A percentile compares a stretch with the other conserved stretches of the same genome.
phyloP scores from a whole-genome alignment of 2,888 invertebrate species.

The Kuschelorhynchus macadamiae region DNA sequence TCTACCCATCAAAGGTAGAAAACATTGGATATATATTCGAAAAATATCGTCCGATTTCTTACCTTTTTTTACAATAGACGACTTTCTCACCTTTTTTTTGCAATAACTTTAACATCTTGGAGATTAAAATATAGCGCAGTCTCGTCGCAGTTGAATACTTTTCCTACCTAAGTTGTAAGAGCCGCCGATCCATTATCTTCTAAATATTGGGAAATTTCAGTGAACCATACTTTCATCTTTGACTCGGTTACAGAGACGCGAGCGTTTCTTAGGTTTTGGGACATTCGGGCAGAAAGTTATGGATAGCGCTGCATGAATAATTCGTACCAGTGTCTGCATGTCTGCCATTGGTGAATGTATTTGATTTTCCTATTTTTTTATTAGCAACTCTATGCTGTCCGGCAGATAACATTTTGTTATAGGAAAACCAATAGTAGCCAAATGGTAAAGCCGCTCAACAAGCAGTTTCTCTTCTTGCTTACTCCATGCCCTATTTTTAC shows the following conservation, averaged over 20 bases:
- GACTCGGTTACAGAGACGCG: slow-evolving; percentile 28
- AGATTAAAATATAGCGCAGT: slow-evolving; percentile 48
- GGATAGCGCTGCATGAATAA: slow-evolving; percentile 61
- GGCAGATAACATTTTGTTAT: neutral
- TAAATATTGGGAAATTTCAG: slow-evolving; percentile 25
- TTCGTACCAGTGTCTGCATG: slow-evolving; percentile 62
- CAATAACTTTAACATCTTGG: slow-evolving; percentile 46
- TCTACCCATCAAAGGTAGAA: slow-evolving; percentile 20
- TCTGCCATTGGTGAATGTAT: slow-evolving; percentile 57
- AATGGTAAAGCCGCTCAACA: slow-evolving; percentile 1
- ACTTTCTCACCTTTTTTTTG: slow-evolving; percentile 44
- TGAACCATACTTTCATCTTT: slow-evolving; percentile 32
- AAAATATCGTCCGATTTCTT: slow-evolving; percentile 17
- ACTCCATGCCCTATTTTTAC: neutral
- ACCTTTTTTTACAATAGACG: slow-evolving; percentile 35
- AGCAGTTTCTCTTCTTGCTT: slow-evolving; percentile 7
- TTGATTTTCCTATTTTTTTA: slow-evolving; percentile 42
- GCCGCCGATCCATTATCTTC: neutral
- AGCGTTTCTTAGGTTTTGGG: slow-evolving; percentile 54
- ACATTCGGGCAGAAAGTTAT: slow-evolving; percentile 54
- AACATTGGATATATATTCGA: slow-evolving; percentile 40
- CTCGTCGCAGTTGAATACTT: slow-evolving; percentile 49
- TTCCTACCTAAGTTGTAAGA: slow-evolving; percentile 16
- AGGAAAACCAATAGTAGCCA: neutral
- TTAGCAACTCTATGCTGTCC: slow-evolving; percentile 21